phyloP scores from a whole-genome alignment of 2,888 invertebrate species.

The Acronicta aceris region DNA sequence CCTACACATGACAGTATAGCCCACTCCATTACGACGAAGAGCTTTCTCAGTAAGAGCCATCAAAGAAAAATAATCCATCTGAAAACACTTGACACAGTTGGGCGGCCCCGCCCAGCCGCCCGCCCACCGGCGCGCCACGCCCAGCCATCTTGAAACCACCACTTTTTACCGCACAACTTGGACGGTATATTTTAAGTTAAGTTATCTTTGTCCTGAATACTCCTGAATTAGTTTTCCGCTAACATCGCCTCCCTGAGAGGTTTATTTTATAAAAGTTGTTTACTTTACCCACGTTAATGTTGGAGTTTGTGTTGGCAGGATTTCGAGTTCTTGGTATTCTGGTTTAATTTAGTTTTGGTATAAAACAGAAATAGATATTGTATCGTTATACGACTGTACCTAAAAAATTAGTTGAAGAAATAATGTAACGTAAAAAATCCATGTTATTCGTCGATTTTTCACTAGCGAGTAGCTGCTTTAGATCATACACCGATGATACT shows the following conservation, averaged over 20 bases:
- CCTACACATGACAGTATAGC: slow-evolving; percentile 48
- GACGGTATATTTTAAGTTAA: slow-evolving; percentile 65
- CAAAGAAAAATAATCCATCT: slow-evolving; percentile 66
- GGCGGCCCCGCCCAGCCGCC: slow-evolving; percentile 69
- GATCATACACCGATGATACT: too few species aligned
- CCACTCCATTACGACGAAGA: slow-evolving; percentile 61
- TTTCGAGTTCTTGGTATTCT: background rate
- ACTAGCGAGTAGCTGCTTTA: too few species aligned
- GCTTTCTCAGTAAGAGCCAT: slow-evolving; percentile 64
- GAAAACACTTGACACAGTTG: slow-evolving; percentile 76
- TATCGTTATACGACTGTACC: too few species aligned
- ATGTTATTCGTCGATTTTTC: too few species aligned
- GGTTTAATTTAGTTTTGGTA: slow-evolving; percentile 3
- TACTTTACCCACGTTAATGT: slow-evolving; percentile 40
- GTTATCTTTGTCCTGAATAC: slow-evolving; percentile 60
- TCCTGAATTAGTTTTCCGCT: slow-evolving; percentile 59
- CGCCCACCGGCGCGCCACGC: slow-evolving; percentile 68
- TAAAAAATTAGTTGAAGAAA: too few species aligned
- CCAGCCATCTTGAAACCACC: slow-evolving; percentile 61
- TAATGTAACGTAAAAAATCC: too few species aligned
- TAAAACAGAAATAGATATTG: background rate
- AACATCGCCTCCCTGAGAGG: slow-evolving; percentile 45
- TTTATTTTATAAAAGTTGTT: slow-evolving; percentile 54
- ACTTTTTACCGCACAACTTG: slow-evolving; percentile 45
- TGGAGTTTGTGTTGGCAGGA: slow-evolving; percentile 30